phyloP scores from a whole-genome alignment of 2,888 invertebrate species.

The Kuschelorhynchus macadamiae region DNA sequence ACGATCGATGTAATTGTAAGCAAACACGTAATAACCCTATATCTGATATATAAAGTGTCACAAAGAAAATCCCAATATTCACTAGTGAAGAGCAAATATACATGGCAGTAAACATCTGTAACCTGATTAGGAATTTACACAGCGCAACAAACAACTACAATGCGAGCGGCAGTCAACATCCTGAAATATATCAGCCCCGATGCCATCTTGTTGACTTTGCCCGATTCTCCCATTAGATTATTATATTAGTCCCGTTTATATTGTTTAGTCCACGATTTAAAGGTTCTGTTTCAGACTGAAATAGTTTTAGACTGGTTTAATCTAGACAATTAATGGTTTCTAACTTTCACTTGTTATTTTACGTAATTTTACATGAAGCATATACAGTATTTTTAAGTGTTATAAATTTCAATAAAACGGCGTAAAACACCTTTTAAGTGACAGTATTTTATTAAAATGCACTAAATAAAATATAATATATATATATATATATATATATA shows the following conservation, averaged over 20 bases:
- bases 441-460: not conserved
- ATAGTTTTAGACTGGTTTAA: not conserved
- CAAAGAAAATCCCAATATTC: not conserved
- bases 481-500: no score
- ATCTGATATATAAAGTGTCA: not conserved
- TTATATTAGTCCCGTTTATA: conserved; percentile 39
- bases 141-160: conserved; percentile 29
- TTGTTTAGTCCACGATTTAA: conserved; percentile 35
- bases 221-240: conserved; percentile 47
- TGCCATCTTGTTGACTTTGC: conserved; percentile 42
- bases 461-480: no score
- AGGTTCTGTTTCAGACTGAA: conserved; percentile 7
- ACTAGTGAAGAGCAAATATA: conserved; percentile 4
- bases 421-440: not conserved
- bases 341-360: no score
- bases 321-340: no score
- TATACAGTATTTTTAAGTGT: no score
- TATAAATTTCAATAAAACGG: no score
- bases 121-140: conserved; percentile 36
- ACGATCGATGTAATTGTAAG: not conserved
- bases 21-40: not conserved
- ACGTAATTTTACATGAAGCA: no score
- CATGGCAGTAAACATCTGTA: conserved; percentile 3
- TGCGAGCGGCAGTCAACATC: conserved; percentile 38
- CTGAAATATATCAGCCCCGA: conserved; percentile 42